These are phyloP conservation scores for Nebria salina DNA, from an alignment of 2,888 invertebrate genomes.

Conservation along the genomic window DNA sequence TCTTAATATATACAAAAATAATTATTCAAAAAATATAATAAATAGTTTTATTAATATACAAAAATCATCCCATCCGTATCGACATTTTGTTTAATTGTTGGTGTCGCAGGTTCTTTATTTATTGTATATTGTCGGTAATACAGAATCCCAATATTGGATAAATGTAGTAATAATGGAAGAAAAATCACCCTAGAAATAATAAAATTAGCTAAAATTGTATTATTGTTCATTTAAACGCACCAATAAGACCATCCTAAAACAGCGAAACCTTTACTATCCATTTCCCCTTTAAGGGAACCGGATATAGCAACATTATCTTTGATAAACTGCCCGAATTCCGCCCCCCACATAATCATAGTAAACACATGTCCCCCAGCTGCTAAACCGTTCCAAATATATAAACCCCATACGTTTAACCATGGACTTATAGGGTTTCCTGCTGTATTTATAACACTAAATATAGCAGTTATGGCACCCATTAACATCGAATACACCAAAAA, in stretches of 20 bases:
- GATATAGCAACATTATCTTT: constrained; percentile 59
- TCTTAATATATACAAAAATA: no score
- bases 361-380: constrained; percentile 58
- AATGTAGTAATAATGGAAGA: constrained; percentile 54
- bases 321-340: constrained; percentile 56
- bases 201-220: not conserved
- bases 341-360: constrained; percentile 61
- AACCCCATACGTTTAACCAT: constrained; percentile 67
- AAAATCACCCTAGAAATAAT: constrained; percentile 55
- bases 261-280: constrained; percentile 56
- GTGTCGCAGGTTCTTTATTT: constrained; percentile 54
- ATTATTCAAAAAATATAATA: not conserved
- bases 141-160: constrained; percentile 57
- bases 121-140: constrained; percentile 57
- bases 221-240: constrained; percentile 53
- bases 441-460: constrained; percentile 69
- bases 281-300: constrained; percentile 57
- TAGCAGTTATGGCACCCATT: constrained; percentile 63
- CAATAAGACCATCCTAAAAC: constrained; percentile 63
- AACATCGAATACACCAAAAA: constrained; percentile 65
- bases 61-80: constrained; percentile 49
- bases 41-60: constrained; percentile 39
- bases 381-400: constrained; percentile 70
- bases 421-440: constrained; percentile 69
- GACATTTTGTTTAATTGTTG: constrained; percentile 50